Evolutionary conservation across 2,113 vertebrate genomes (phyloP), one percentile per base, ranked within the genome.

Genomic region (Thunnus maccoyii): DNA sequence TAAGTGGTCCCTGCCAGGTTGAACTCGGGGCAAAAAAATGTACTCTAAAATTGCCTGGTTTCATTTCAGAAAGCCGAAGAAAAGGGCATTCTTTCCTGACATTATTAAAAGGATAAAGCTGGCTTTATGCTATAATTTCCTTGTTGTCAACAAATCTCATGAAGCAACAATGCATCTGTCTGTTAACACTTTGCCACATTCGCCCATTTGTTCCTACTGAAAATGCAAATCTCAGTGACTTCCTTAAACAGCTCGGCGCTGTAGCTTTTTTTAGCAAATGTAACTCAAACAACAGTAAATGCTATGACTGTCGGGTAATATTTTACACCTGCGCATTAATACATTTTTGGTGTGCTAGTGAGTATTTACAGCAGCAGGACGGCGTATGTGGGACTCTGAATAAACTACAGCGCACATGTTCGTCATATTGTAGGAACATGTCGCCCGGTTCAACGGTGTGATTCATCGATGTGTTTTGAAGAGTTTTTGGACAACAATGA

Each of bases 381-480:
- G 3, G 41, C 0, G 13, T 56, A n/a, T 48, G 55, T 44, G 22
- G 22, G n/a, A 5, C 3, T 30, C 27, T 3, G 27, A 30, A 30
- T 30, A 52, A 32, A 71, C 58, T 15, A 18, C 32, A 56, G 15
- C 15, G 16, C 46, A 25, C 22, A 12, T 44, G 52, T 22, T 64
- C 14, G 58, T 60, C 16, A 61, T 16, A 63, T 20, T 13, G 36
- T 55, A 30, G 18, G 22, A 72, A 66, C 48, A 44, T 36, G 30
- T 58, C 52, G 57, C 14, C 52, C 16, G 5, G 25, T 17, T 44
- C 66, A 44, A 68, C 41, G 10, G 32, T 27, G 20, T 22, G 44
- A 15, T n/a, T 86, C 65, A 47, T 11, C 18, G 17, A 15, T 65
- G 46, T 30, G 14, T 52, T 64, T 81, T 68, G 73, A 71, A 73